These are phyloP conservation scores for Smittia aterrima DNA, from an alignment of 2,888 invertebrate genomes.

Conservation along the genomic window DNA sequence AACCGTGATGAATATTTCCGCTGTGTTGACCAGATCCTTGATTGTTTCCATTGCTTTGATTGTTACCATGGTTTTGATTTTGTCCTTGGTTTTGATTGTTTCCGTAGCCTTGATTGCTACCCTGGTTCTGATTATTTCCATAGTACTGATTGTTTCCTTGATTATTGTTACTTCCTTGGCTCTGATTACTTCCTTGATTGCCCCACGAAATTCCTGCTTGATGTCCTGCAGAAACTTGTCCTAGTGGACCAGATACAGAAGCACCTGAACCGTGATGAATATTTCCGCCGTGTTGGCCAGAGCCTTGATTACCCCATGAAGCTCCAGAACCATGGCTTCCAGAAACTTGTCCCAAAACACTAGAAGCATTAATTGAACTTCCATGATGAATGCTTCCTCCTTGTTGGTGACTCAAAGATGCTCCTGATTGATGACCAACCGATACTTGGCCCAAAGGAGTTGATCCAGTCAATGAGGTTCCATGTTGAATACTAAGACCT, in stretches of 20 bases:
- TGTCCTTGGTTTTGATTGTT: neutral
- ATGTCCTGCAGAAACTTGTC: slow-evolving; percentile 9
- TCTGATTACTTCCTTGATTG: neutral
- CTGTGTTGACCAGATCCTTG: neutral
- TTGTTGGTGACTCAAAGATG: neutral
- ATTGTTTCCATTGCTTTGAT: neutral
- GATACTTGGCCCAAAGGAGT: neutral
- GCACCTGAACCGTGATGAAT: neutral
- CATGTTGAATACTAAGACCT: neutral
- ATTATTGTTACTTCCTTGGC: neutral
- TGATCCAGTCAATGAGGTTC: neutral
- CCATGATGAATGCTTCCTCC: slow-evolving; percentile 13
- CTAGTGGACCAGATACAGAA: neutral
- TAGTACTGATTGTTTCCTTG: slow-evolving; percentile 5
- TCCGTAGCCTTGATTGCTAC: neutral
- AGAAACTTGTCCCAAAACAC: neutral
- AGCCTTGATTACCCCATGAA: neutral
- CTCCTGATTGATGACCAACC: neutral
- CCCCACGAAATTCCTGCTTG: slow-evolving; percentile 10
- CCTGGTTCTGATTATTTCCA: neutral
- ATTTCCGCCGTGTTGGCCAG: neutral
- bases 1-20: neutral
- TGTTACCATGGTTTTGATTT: neutral
- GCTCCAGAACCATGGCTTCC: neutral
- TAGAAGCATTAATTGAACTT: neutral